Base-by-base conservation (phyloP, 2,888 invertebrate species). In the Ochropleura plecta region DNA sequence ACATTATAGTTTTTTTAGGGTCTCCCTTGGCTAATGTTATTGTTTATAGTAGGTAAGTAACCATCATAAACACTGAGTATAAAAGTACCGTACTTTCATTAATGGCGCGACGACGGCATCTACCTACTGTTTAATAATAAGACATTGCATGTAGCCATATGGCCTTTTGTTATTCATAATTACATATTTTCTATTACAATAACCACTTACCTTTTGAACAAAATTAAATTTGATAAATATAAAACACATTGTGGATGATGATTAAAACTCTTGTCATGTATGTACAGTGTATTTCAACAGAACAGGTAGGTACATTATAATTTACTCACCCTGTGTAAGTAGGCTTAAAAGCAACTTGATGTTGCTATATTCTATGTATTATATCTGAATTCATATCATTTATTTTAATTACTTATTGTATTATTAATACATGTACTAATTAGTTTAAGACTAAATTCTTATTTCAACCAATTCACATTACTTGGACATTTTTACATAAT, bases 311-410 rank as follows among this genome's bases (percentile, higher is more conserved):
- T 85, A 83, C 72, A 79, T 79, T 73, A 83, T 79, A 80, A 80
- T 81, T 86, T 79, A 87, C 80, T 86, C 81, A 88, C 87, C 88
- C 86, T 88, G 87, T 88, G 85, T 80, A 82, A 75, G 76, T 88
- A 88, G 83, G 80, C 82, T 82, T 85, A 81, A 71, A 66, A 73
- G 67, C 87, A 85, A 85, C 73, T 46, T 55, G 8, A 60, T 67
- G 79, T 84, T 71, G 79, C 78, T 75, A 46, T 76, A 76, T 69
- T 78, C 44, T 73, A 79, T 84, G 62, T 85, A 73, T 82, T 74
- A 82, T 75, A 76, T 73, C 75, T 75, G 75, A 86, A 86, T 82
- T 85, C 87, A 87, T 88, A 87, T 87, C 87, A 87, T 79, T 85
- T 82, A 76, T 70, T 75, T 76, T 73, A 81, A 78, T 72, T 70